Base-by-base conservation (phyloP, 2,888 invertebrate species). In the Eulithis prunata region DNA sequence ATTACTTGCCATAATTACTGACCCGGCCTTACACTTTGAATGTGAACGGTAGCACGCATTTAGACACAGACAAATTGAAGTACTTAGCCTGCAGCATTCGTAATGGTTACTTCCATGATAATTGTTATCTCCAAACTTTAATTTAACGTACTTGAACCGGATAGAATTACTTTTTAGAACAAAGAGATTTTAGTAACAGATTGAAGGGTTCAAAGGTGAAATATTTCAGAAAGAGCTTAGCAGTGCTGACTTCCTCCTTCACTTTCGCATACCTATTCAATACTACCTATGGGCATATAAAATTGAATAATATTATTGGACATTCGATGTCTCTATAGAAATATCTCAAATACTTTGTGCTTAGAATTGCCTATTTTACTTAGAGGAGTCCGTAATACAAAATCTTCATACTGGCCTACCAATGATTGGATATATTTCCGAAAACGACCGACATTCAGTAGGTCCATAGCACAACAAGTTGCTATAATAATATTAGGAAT, bases 11-110 rank as follows among this genome's bases (percentile, higher is more conserved):
- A 66, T 72, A 70, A 75, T 77, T 32, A 64, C 7, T 73, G 71
- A 67, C 66, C 67, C 63, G 75, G 76, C 83, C 81, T 83, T 80
- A 78, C 72, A 74, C 72, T 80, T 79, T 78, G 79, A 78, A 79
- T 78, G 78, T 75, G 75, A 79, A 75, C 58, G 71, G 71, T 69
- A 71, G 62, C 63, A 55, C 41, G 68, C 57, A 62, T 52, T 52
- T 43, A 63, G 53, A 57, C 53, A 57, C 46, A 28, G 60, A 62
- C 54, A 36, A 66, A 62, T 55, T 58, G 53, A 54, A 51, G 49
- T 14, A 61, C 32, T 57, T 60, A 56, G 28, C 6, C 21, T 14
- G 28, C 21, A n/a, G 43, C 11, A 13, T 38, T 53, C 13, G 32
- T 13, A 53, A 38, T 53, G 52, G 52, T 13, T 36, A 1, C 57